A percentile compares a stretch with the other conserved stretches of the same genome.
phyloP scores from a whole-genome alignment of 2,888 invertebrate genomes.

The Odontocerum albicorne region DNA sequence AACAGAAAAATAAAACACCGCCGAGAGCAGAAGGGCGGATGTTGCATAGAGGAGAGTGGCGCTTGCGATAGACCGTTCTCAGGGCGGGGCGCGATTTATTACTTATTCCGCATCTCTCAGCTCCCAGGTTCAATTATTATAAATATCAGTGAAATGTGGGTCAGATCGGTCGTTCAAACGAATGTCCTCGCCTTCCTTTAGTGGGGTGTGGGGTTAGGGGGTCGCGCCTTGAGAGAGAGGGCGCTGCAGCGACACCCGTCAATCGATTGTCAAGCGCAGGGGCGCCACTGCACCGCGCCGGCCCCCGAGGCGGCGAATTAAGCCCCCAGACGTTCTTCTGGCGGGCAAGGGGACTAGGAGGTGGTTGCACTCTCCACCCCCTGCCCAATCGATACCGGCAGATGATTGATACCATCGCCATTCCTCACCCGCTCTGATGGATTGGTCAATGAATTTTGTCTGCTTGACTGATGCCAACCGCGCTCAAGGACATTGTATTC shows the following conservation, averaged over 20 bases:
- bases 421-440: conserved; percentile 24
- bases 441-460: conserved; percentile 26
- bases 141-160: conserved; percentile 55
- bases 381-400: conserved; percentile 35
- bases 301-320: conserved; percentile 36
- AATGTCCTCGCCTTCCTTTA: conserved; percentile 37
- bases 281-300: conserved; percentile 39
- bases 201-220: conserved; percentile 13
- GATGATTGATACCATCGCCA: conserved; percentile 35
- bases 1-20: conserved; percentile 32
- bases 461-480: conserved; percentile 21
- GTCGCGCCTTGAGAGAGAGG: conserved; percentile 39
- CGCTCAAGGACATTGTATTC: conserved; percentile 14
- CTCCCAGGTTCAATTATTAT: conserved; percentile 54
- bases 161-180: conserved; percentile 40
- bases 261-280: conserved; percentile 55
- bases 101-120: conserved; percentile 37
- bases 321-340: conserved; percentile 28
- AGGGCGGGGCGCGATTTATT: conserved; percentile 35
- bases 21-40: conserved; percentile 20
- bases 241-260: conserved; percentile 52
- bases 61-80: conserved; percentile 25
- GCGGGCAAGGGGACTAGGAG: no score
- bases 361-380: conserved; percentile 21
- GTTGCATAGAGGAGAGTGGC: conserved; percentile 14